Conservation (phyloP, 2,888 invertebrate species). For the Cheilosia grossa region DNA sequence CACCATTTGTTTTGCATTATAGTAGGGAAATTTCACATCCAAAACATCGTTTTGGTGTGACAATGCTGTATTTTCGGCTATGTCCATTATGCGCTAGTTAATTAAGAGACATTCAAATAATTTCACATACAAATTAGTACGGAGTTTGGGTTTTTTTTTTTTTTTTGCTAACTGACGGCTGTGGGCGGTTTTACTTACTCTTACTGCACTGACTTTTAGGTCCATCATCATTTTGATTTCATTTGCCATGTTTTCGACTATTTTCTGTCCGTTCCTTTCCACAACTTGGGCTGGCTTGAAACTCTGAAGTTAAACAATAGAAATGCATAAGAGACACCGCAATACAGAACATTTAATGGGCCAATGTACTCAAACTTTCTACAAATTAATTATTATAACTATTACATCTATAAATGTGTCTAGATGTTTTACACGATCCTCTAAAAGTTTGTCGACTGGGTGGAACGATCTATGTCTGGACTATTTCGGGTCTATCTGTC, state of each 20-base stretch:
- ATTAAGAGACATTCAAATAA: background rate
- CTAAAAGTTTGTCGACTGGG: no score
- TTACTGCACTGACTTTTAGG: constrained; percentile 93
- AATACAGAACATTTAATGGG: background rate
- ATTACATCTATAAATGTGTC: background rate
- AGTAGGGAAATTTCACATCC: constrained; percentile 87
- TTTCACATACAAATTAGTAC: background rate
- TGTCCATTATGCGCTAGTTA: constrained; percentile 91
- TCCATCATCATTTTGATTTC: constrained; percentile 95
- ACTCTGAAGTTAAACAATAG: constrained; percentile 84
- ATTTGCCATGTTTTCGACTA: constrained; percentile 92
- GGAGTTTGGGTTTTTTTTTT: background rate
- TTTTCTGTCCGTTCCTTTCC: constrained; percentile 89
- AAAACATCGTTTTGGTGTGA: constrained; percentile 85
- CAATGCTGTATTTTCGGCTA: constrained; percentile 92
- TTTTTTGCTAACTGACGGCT: background rate
- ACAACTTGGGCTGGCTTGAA: constrained; percentile 91
- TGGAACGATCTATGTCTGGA: no score
- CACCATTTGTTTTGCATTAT: constrained; percentile 88
- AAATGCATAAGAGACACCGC: background rate
- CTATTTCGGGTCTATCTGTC: no score
- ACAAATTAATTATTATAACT: no score
- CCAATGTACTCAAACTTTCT: no score
- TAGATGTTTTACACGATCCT: no score
- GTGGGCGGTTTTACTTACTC: constrained; percentile 84